These are phyloP conservation scores for Triplophysa tibetana DNA, from an alignment of 2,113 vertebrate genomes.

Conservation along the genomic window DNA sequence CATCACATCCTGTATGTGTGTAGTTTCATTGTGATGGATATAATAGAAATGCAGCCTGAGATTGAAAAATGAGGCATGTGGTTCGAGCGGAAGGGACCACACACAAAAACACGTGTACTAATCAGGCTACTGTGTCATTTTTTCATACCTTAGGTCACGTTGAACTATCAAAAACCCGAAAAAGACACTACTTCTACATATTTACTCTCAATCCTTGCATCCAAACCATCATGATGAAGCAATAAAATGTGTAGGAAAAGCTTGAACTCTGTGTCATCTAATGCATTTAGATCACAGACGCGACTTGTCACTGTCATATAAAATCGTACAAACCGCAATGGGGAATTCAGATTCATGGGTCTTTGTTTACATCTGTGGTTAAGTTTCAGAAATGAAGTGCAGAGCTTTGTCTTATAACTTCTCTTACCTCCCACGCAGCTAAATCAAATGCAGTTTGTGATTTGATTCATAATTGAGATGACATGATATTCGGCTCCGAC, in stretches of 20 bases:
- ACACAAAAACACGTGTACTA: not conserved
- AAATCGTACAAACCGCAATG: not conserved
- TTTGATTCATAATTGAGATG: not conserved
- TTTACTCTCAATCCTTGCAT: not conserved
- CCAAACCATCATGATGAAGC: not conserved
- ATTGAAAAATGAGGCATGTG: not conserved
- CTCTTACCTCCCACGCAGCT: slow-evolving; percentile 42
- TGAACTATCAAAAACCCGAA: not conserved
- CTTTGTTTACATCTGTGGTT: slow-evolving; percentile 48
- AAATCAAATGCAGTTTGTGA: not conserved
- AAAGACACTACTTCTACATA: no score
- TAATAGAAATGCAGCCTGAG: not conserved
- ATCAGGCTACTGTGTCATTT: not conserved
- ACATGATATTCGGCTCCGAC: not conserved
- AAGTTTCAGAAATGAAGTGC: slow-evolving; percentile 1
- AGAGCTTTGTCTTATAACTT: slow-evolving; percentile 25
- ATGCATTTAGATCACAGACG: not conserved
- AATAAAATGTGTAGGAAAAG: not conserved
- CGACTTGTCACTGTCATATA: slow-evolving; percentile 10
- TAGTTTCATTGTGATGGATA: not conserved
- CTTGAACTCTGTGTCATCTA: not conserved
- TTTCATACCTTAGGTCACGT: not conserved
- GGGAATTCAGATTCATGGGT: slow-evolving; percentile 4
- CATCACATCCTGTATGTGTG: not conserved
- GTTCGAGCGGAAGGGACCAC: not conserved